phyloP scores from a whole-genome alignment of 2,888 invertebrate species.

The Formica aserva region DNA sequence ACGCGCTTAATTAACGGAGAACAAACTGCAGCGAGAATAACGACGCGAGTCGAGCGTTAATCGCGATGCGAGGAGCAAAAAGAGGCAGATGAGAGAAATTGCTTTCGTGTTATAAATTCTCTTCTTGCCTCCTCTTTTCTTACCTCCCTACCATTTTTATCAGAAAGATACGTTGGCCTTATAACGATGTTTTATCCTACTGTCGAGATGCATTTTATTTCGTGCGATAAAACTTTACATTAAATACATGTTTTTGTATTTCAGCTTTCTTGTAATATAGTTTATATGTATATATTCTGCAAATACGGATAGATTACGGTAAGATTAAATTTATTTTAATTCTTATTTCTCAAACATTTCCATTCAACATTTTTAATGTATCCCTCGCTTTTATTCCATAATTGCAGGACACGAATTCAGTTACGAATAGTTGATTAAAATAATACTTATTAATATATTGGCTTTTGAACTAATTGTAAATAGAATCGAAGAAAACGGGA shows the following conservation, averaged over 20 bases:
- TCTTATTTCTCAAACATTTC: neutral
- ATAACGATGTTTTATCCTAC: slow-evolving; percentile 40
- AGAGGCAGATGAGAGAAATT: slow-evolving; percentile 63
- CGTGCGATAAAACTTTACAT: slow-evolving; percentile 40
- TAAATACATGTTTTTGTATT: neutral
- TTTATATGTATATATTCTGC: neutral
- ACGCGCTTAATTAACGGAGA: slow-evolving; percentile 73
- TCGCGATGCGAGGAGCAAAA: slow-evolving; percentile 56
- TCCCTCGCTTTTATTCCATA: neutral
- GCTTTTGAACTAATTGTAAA: neutral
- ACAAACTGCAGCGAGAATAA: slow-evolving; percentile 68
- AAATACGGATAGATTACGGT: neutral
- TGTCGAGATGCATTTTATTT: slow-evolving; percentile 26
- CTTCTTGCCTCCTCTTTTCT: slow-evolving; percentile 46
- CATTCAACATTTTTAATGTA: neutral
- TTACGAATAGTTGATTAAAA: slow-evolving; percentile 5
- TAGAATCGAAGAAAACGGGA: neutral
- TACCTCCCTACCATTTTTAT: slow-evolving; percentile 43
- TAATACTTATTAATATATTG: neutral
- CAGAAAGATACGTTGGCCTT: slow-evolving; percentile 40
- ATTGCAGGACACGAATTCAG: slow-evolving; percentile 12
- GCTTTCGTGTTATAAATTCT: slow-evolving; percentile 65
- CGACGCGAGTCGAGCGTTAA: slow-evolving; percentile 59
- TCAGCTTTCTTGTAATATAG: neutral
- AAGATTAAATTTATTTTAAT: slow-evolving; percentile 11